Evolutionary conservation across 1,140 invertebrate species (phyloP), one percentile per base, ranked within the genome.

Genomic region (Periplaneta americana): DNA sequence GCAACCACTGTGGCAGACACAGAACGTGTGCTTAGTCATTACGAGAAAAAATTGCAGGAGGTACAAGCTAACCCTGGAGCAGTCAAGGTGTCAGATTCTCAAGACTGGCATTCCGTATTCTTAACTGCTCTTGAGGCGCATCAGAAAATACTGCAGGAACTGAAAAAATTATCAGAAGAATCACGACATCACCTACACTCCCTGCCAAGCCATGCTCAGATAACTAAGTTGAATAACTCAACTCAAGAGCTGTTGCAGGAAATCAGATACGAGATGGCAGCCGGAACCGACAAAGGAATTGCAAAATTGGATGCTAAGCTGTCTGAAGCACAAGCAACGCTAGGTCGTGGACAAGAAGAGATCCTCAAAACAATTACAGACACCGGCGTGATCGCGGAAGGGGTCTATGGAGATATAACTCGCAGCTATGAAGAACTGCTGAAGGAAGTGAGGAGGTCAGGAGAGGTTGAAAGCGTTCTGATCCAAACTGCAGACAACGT

Each of bases 401-500:
- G 86, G 74, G 88, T 92, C 74, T 91, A 90, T 82, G 87, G 86
- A 22, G 89, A 91, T 82, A 88, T 93, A 78, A 89, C 90, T 10
- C 87, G 87, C 78, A 92, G 91, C 80, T 92, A 91, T 83, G 90
- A 89, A 57, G 87, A 91, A 28, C 84, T 94, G 34, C 86, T 87
- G 15, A 86, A 83, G 15, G 92, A 93, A 86, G 89, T 93, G 83
- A 84, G 87, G 83, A 87, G 88, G 3, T 86, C 97, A 48, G 89
- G 91, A 11, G 96, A 95, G 85, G 93, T 95, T 37, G 96, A 97
- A 84, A 91, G 93, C 79, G 93, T 97, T 1, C 91, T 97, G 87
- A 89, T 96, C 39, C 93, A 95, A 86, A 97, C 95, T 80, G 95
- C 94, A 0, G 96, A 97, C 88, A 93, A 94, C 84, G 95, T 96